phyloP scores from a whole-genome alignment of 1,140 invertebrate genomes.

The Andricus grossulariae region DNA sequence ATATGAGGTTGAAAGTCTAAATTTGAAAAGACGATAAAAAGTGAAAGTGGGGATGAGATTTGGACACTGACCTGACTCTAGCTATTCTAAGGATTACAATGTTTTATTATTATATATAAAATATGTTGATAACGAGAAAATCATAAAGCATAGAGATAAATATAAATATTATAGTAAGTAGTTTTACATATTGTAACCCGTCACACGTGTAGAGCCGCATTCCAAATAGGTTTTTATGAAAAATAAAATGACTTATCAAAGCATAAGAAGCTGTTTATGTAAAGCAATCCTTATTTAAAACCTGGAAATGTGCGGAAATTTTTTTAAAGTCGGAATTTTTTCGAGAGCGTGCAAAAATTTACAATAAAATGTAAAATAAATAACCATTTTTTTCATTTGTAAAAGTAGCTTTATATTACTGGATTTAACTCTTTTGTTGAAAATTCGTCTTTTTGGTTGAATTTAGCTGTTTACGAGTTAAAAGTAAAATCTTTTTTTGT shows the following conservation, averaged over 20 bases:
- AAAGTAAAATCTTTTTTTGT: too few species aligned
- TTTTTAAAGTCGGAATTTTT: too few species aligned
- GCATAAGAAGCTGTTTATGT: slow-evolving; percentile 24
- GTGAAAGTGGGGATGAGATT: slow-evolving; percentile 52
- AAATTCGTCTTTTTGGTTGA: too few species aligned
- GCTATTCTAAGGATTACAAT: slow-evolving; percentile 48
- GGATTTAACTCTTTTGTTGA: too few species aligned
- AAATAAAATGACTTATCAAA: slow-evolving; percentile 71
- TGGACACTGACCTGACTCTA: slow-evolving; percentile 42
- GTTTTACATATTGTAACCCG: slow-evolving; percentile 74
- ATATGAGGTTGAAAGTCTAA: slow-evolving; percentile 40
- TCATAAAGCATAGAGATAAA: slow-evolving; percentile 58
- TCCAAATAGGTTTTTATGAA: slow-evolving; percentile 72
- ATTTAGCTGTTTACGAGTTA: too few species aligned
- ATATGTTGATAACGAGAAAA: slow-evolving; percentile 50
- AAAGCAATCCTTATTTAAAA: too few species aligned
- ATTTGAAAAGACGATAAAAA: slow-evolving; percentile 39
- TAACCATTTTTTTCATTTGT: too few species aligned
- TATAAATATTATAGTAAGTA: slow-evolving; percentile 72
- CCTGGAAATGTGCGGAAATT: too few species aligned
- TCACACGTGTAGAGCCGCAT: slow-evolving; percentile 73
- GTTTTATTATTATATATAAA: slow-evolving; percentile 51
- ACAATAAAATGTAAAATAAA: too few species aligned
- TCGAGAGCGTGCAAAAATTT: too few species aligned
- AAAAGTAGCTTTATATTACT: too few species aligned